These are phyloP conservation scores for Lerista edwardsae DNA, from an alignment of 2,797 vertebrate genomes.

Conservation along the genomic window DNA sequence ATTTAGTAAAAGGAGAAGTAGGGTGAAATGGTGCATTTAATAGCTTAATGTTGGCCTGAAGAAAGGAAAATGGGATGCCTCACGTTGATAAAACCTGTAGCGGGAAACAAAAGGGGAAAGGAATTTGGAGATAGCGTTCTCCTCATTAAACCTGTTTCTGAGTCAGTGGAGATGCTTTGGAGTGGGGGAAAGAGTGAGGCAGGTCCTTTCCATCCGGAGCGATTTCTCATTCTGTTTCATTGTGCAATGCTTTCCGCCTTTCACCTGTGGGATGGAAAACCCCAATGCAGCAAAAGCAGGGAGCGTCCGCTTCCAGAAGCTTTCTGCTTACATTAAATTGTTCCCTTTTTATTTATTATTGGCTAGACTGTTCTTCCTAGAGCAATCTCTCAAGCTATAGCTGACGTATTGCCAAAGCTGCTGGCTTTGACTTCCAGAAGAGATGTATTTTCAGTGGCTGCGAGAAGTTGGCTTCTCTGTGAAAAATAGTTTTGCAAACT, in stretches of 20 bases:
- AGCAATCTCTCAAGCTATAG: background rate
- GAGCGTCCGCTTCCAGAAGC: conserved; percentile 19
- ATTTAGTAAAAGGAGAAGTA: conserved; percentile 32
- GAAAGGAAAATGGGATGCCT: conserved; percentile 46
- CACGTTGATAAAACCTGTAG: conserved; percentile 47
- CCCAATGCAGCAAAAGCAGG: conserved; percentile 16
- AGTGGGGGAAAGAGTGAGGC: conserved; percentile 21
- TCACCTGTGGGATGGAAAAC: conserved; percentile 13
- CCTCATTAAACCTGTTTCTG: conserved; percentile 42
- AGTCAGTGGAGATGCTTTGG: conserved; percentile 28
- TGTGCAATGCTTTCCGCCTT: conserved; percentile 14
- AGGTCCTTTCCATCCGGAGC: conserved; percentile 28
- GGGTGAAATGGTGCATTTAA: conserved; percentile 55
- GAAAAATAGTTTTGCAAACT: background rate
- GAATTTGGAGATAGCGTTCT: conserved; percentile 34
- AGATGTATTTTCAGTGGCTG: conserved; percentile 43
- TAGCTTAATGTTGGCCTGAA: conserved; percentile 47
- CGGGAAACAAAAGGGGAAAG: conserved; percentile 46
- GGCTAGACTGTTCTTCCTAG: conserved; percentile 10
- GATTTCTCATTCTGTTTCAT: conserved; percentile 26
- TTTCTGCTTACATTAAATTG: conserved; percentile 30
- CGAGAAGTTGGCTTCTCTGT: conserved; percentile 37
- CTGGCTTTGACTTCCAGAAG: conserved; percentile 34
- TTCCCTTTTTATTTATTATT: conserved; percentile 32
- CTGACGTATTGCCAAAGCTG: background rate